Evolutionary conservation across 2,797 vertebrate genomes (phyloP), one percentile per base, ranked within the genome.

Genomic region (Sphaeramia orbicularis): DNA sequence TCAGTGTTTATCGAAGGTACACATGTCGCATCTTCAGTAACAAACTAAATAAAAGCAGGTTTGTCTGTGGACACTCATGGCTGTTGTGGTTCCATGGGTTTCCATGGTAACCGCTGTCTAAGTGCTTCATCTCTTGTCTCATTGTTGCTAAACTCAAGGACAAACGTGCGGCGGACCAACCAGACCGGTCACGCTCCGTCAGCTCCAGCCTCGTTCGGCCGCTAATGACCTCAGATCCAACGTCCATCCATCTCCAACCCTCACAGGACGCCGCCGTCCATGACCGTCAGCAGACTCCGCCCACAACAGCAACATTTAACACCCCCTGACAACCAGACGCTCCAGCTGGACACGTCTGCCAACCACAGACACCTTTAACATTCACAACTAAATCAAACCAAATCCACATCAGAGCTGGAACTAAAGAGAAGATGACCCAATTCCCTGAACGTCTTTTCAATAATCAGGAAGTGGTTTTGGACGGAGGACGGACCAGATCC

Each of bases 181-280:
- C 15, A 35, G 13, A 27, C 70, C 40, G 75, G 82, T 86, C 81
- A 86, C 86, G 83, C 75, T 73, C 78, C 78, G 77, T 65, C 77
- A 69, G 62, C 55, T 38, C 41, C 69, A 79, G 74, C 78, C 74
- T 75, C 49, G 64, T 71, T 81, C 69, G 45, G 58, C 54, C 57
- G 30, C 45, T 72, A 76, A 83, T 79, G 69, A 81, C 61, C 73
- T 60, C 21, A 68, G 27, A 57, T 61, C 65, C 71, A 14, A 54
- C 30, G 30, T 19, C 38, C 65, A 82, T 86, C 75, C 60, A 80
- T 83, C 77, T 69, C 43, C 30, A 55, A 44, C 32, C 38, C 21
- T 24, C 43, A 32, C 30, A 32, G 8, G 30, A 32, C 6, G 8
- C 30, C 8, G 30, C 32, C 30, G 6, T 32, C 30, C 30, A 7